A percentile compares a stretch with the other conserved stretches of the same genome.
phyloP scores from a whole-genome alignment of 2,113 vertebrate genomes.

The Phyllostomus hastatus region DNA sequence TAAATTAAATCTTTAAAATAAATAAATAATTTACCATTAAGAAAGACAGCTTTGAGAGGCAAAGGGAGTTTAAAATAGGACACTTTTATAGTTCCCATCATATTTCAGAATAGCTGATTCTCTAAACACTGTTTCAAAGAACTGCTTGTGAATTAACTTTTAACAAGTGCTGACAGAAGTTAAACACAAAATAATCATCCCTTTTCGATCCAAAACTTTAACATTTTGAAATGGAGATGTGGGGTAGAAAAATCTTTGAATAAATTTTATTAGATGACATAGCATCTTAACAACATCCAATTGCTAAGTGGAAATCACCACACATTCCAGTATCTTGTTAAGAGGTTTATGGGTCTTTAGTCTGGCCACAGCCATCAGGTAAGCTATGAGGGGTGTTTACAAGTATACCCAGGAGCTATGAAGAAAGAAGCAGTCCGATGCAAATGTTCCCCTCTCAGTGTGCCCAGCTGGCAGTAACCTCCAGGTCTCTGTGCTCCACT shows the following conservation, averaged over 20 bases:
- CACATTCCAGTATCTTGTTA: neutral
- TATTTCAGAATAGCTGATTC: neutral
- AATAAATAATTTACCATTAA: neutral
- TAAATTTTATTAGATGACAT: neutral
- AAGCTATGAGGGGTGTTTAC: neutral
- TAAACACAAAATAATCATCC: neutral
- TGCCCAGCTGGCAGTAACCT: neutral
- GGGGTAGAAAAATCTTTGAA: neutral
- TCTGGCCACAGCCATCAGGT: neutral
- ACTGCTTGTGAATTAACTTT: neutral
- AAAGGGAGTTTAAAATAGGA: neutral
- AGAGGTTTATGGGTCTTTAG: neutral
- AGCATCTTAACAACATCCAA: neutral
- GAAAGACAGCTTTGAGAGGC: neutral
- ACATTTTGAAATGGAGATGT: neutral
- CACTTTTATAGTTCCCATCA: neutral
- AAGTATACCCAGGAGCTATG: neutral
- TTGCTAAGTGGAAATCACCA: neutral
- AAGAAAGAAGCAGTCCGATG: neutral
- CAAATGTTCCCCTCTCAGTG: neutral
- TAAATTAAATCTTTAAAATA: too few relatives aligned
- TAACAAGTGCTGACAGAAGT: neutral
- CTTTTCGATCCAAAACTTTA: neutral
- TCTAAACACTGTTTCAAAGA: conserved; percentile 14
- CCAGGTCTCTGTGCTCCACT: neutral